Evolutionary conservation across 2,888 invertebrate species (phyloP).

Genomic region (Mythimna vitellina): DNA sequence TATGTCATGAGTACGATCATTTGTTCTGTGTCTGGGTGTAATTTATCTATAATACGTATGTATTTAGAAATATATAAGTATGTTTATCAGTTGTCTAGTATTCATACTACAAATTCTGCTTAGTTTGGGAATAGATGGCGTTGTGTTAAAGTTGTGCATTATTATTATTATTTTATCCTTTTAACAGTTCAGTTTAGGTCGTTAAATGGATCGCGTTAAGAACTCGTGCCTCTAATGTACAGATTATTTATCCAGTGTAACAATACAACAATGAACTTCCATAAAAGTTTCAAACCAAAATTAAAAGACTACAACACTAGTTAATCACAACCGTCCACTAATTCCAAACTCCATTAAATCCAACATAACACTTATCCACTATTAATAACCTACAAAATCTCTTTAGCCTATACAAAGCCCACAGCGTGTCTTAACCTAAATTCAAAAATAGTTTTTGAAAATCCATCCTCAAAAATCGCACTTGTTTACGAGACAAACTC

Average conservation of each 20-base stretch:
- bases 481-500: constrained; percentile 79
- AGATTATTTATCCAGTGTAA: neutral
- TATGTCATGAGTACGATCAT: too few relatives aligned
- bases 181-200: too few relatives aligned
- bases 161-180: too few relatives aligned
- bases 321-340: constrained; percentile 33
- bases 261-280: neutral
- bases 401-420: constrained; percentile 39
- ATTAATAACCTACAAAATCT: constrained; percentile 43
- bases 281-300: neutral
- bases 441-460: constrained; percentile 77
- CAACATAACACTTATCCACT: constrained; percentile 34
- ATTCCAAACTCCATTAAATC: constrained; percentile 39
- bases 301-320: neutral
- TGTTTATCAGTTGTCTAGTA: too few relatives aligned
- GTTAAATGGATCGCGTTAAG: too few relatives aligned
- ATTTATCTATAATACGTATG: too few relatives aligned
- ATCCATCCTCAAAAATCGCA: constrained; percentile 76
- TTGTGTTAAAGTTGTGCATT: too few relatives aligned
- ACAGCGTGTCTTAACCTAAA: constrained; percentile 68
- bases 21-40: too few relatives aligned
- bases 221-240: too few relatives aligned
- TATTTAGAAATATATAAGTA: too few relatives aligned
- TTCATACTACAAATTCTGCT: too few relatives aligned
- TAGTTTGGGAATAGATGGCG: too few relatives aligned